Evolutionary conservation across 1,140 invertebrate species (phyloP), one percentile per base, ranked within the genome.

Genomic region (Drosophila melanica): DNA sequence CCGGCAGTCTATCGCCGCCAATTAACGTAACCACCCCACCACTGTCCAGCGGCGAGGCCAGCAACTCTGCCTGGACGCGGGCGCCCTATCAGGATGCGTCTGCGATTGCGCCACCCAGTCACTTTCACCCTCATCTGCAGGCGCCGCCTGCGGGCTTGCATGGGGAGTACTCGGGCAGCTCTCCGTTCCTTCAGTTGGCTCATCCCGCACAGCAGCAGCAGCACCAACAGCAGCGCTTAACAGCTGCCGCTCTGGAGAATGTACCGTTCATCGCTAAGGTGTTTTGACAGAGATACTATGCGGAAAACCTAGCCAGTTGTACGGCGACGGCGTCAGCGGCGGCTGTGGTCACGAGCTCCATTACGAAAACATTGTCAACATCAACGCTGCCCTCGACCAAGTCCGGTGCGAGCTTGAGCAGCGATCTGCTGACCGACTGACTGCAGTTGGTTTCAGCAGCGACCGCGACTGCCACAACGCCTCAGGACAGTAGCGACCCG

Each of bases 221-320:
- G n/a, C 69, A 64, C 11, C 81, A 69, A 10, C 85, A 81, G 30
- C 82, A 68, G 14, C 67, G 77, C 2, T 50, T 84, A 4, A 74
- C 78, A 1, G 75, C 70, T 0, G 79, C 77, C 2, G 78, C 82
- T n/a, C 68, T 91, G 60, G 91, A 92, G 68, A 84, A 79, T 33
- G 81, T 89, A 4, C 90, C 91, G 7, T 92, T 92, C 48, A 92
- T 92, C 7, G 91, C 91, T 11, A 92, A 92, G 71, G 91, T 92
- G 16, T 92, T 92, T 82, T 92, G 91, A 92, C 91, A 92, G 79
- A 67, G 91, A 72, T 92, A 92, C 80, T 92, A 92, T 60, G 85
- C 89, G 10, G 90, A 92, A 42, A 89, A 75, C 20, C 41, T 92
- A 73, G 81, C 71, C 64, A 79, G 70, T 55, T 63, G 62, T 20